phyloP scores from a whole-genome alignment of 2,113 vertebrate genomes.

The Acrocephalus arundinaceus region DNA sequence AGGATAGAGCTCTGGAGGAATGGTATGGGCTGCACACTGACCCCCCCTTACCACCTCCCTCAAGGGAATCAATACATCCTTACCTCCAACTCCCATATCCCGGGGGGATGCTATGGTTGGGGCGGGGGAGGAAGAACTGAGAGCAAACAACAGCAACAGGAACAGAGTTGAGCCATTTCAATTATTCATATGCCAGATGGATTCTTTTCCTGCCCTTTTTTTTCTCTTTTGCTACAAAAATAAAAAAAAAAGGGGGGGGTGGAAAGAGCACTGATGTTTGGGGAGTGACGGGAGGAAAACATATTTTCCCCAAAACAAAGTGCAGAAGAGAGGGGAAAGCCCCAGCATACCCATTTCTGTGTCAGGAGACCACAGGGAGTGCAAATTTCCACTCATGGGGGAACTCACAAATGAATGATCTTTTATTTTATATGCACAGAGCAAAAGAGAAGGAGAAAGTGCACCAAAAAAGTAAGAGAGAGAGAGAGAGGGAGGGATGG shows the following conservation, averaged over 20 bases:
- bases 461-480: neutral
- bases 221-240: constrained; percentile 58
- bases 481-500: neutral
- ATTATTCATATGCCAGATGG: constrained; percentile 99
- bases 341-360: constrained; percentile 54
- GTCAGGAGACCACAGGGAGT: neutral
- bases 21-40: neutral
- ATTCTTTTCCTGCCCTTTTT: constrained; percentile 90
- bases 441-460: neutral
- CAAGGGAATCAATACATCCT: constrained; percentile 44
- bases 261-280: constrained; percentile 47
- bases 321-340: constrained; percentile 27
- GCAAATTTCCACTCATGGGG: neutral
- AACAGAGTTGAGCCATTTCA: constrained; percentile 98
- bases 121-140: constrained; percentile 75
- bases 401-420: neutral
- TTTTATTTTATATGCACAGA: neutral
- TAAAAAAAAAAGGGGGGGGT: neutral
- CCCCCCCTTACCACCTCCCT: neutral
- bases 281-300: constrained; percentile 53
- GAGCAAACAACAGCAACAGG: constrained; percentile 96
- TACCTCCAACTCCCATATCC: constrained; percentile 75
- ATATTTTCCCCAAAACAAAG: constrained; percentile 74
- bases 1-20: neutral
- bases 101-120: constrained; percentile 65